phyloP scores from a whole-genome alignment of 2,888 invertebrate genomes.

The Bombyx huttoni region DNA sequence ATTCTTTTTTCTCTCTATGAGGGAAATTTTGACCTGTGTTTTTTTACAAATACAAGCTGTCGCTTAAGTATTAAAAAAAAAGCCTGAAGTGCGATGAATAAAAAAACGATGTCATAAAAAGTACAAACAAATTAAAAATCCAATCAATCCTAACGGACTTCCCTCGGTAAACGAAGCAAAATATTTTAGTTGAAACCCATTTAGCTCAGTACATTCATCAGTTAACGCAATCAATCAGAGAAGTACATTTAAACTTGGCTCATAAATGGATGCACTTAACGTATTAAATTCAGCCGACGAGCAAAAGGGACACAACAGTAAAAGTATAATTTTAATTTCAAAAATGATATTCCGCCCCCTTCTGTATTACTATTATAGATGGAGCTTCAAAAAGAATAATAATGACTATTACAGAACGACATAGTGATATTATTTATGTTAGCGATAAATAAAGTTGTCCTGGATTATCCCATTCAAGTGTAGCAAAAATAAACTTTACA shows the following conservation, averaged over 20 bases:
- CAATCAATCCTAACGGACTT: background rate
- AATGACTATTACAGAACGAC: background rate
- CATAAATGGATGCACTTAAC: constrained; percentile 53
- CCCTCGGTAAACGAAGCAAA: background rate
- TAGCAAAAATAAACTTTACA: too few species aligned
- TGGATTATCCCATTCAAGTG: too few species aligned
- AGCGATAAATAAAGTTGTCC: too few species aligned
- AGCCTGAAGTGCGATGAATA: too few species aligned
- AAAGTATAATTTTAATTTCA: constrained; percentile 53
- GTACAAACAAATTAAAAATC: background rate
- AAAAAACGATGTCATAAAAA: background rate
- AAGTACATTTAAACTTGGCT: constrained; percentile 37
- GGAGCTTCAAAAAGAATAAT: background rate
- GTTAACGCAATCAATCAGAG: constrained; percentile 23
- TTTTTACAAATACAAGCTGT: too few species aligned
- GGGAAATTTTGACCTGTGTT: too few species aligned
- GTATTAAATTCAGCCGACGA: constrained; percentile 64
- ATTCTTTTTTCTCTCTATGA: too few species aligned
- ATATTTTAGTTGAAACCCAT: background rate
- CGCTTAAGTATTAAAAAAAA: too few species aligned
- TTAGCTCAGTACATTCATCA: background rate
- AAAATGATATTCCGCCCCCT: constrained; percentile 57
- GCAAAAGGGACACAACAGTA: constrained; percentile 29
- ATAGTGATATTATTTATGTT: too few species aligned
- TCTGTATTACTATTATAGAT: background rate